phyloP scores from a whole-genome alignment of 2,888 invertebrate species.

The Homarus gammarus region DNA sequence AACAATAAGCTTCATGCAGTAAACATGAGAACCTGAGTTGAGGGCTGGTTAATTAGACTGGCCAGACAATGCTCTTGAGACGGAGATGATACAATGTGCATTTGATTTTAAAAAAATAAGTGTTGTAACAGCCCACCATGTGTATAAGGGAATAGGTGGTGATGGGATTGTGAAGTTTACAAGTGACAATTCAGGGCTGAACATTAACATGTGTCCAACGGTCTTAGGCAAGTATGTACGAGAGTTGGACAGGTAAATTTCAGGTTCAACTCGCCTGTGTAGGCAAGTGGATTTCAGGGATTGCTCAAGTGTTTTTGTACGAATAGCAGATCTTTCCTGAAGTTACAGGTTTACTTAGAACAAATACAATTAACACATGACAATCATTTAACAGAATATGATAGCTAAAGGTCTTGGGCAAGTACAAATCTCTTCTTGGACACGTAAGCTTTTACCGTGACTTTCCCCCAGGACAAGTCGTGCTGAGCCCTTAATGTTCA shows the following conservation, averaged over 20 bases:
- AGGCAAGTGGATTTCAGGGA: neutral
- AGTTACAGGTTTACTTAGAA: neutral
- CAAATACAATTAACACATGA: neutral
- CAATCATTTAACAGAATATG: neutral
- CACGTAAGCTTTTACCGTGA: neutral
- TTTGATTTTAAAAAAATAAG: neutral
- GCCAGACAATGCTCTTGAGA: neutral
- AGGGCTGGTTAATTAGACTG: neutral
- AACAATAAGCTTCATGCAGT: neutral
- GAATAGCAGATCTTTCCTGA: neutral
- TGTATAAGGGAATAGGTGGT: neutral
- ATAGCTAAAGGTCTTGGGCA: constrained; percentile 4
- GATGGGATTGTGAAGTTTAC: neutral
- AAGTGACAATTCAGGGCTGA: constrained; percentile 4
- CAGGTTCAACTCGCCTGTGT: neutral
- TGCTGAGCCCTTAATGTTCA: constrained; percentile 8
- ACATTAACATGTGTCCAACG: neutral
- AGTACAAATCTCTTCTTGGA: neutral
- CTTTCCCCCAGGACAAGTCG: neutral
- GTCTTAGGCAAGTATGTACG: neutral
- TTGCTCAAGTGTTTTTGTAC: neutral
- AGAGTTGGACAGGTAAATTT: constrained; percentile 1
- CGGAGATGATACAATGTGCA: neutral
- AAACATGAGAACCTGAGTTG: neutral
- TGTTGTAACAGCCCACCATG: neutral